A percentile compares a stretch with the other conserved stretches of the same genome.
Conservation (phyloP, 2,797 vertebrate species). For the Mus spretus region DNA sequence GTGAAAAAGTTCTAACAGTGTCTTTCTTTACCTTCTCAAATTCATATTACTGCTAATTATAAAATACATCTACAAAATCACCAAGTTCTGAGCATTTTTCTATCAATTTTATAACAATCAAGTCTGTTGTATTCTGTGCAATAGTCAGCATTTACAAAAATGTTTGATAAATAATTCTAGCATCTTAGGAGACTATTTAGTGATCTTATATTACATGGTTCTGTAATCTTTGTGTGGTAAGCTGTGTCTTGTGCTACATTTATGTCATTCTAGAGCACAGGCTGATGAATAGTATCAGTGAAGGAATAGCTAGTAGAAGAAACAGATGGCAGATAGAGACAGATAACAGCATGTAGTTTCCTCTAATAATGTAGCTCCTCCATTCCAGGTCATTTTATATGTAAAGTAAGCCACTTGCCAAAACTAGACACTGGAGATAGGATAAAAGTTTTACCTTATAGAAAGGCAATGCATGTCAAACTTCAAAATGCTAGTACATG, state of each 20-base stretch:
- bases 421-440: not conserved
- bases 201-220: not conserved
- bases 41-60: not conserved
- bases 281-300: not conserved
- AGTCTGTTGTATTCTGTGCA: not conserved
- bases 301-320: not conserved
- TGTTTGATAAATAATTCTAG: not conserved
- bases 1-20: not conserved
- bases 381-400: not conserved
- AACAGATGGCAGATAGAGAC: not conserved
- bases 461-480: not conserved
- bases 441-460: not conserved
- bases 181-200: not conserved
- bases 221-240: not conserved
- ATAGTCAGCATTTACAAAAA: not conserved
- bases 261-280: not conserved
- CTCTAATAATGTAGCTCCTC: not conserved
- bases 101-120: not conserved
- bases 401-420: not conserved
- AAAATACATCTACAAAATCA: constrained; percentile 14
- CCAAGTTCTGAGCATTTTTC: not conserved
- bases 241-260: not conserved
- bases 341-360: not conserved
- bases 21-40: not conserved
- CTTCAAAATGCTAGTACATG: not conserved